Conservation (phyloP, 2,888 invertebrate genomes). For the Furcula furcula region DNA sequence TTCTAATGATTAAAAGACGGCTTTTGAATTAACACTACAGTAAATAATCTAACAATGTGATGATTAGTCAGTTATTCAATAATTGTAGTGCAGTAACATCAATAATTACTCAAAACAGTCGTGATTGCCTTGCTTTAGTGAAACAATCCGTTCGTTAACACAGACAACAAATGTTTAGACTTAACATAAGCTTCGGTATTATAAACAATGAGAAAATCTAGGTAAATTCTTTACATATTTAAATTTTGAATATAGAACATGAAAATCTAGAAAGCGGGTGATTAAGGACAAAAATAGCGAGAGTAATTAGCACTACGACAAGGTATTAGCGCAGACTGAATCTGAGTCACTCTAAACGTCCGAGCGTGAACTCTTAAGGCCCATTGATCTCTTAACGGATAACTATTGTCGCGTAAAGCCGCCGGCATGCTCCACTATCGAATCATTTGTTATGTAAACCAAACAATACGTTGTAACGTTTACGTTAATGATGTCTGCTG, state of each 20-base stretch:
- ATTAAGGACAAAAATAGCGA: conserved; percentile 1
- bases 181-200: not conserved
- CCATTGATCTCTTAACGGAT: conserved; percentile 52
- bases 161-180: not conserved
- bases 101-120: too few species aligned
- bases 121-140: too few species aligned
- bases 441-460: conserved; percentile 65
- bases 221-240: too few species aligned
- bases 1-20: too few species aligned
- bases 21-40: too few species aligned
- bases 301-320: conserved; percentile 21
- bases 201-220: not conserved
- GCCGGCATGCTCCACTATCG: conserved; percentile 46
- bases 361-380: conserved; percentile 14
- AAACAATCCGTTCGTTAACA: not conserved
- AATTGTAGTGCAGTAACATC: too few species aligned
- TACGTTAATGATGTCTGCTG: conserved; percentile 47
- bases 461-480: conserved; percentile 52
- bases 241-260: not conserved
- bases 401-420: conserved; percentile 40
- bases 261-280: not conserved
- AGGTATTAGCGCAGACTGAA: conserved; percentile 21
- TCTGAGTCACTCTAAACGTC: conserved; percentile 23
- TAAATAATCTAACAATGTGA: too few species aligned
- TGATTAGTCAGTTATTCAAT: too few species aligned